These are phyloP conservation scores for Heliothis virescens DNA, from an alignment of 1,140 invertebrate species.

Conservation along the genomic window DNA sequence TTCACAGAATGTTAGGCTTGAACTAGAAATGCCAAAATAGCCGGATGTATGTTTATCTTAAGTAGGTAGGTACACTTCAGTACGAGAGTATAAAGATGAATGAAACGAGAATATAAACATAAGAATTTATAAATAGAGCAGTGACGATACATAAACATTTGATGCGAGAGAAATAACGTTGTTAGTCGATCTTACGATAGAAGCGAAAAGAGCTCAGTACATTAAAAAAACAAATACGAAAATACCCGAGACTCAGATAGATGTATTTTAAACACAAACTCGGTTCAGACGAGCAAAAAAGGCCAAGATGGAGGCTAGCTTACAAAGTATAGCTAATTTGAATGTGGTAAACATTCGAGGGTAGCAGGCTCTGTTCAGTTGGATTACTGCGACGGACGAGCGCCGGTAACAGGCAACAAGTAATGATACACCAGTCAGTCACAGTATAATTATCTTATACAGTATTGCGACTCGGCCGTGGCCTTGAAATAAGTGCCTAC, in stretches of 20 bases:
- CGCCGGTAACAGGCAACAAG: conserved; percentile 44
- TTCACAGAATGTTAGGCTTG: too few species aligned
- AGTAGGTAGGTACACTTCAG: conserved; percentile 9
- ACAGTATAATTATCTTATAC: too few species aligned
- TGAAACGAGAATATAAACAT: conserved; percentile 41
- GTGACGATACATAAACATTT: conserved; percentile 42
- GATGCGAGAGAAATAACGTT: conserved; percentile 30
- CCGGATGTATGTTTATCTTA: neutral
- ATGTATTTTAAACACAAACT: neutral
- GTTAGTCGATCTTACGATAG: conserved; percentile 9
- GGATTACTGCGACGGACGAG: conserved; percentile 14
- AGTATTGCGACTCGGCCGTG: too few species aligned
- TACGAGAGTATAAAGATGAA: conserved; percentile 39
- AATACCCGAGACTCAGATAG: neutral
- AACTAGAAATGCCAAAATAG: too few species aligned
- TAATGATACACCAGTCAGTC: conserved; percentile 51
- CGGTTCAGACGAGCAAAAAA: neutral
- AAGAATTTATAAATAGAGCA: conserved; percentile 39
- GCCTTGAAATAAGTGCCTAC: too few species aligned
- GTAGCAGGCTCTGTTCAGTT: neutral
- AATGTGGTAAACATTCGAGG: conserved; percentile 30
- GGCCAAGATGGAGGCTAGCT: neutral
- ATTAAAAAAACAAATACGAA: neutral
- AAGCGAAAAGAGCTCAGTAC: neutral
- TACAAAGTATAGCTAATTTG: conserved; percentile 26